A percentile compares a stretch with the other conserved stretches of the same genome.
Evolutionary conservation across 2,797 vertebrate species (phyloP).

Genomic region (Coregonus suidteri): DNA sequence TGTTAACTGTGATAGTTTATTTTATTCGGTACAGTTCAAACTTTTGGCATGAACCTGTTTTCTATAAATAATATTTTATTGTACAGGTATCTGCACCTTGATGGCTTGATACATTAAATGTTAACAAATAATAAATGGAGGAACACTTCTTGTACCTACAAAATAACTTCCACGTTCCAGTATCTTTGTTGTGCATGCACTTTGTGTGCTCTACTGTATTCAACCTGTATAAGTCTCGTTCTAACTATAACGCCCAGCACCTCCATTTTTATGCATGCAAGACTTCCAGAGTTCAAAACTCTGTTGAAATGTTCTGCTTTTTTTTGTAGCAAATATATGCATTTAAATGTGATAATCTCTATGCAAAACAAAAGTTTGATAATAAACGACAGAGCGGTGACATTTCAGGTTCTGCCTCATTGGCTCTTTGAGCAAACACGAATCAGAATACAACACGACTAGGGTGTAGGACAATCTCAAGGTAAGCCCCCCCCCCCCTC

Average conservation of each 20-base stretch:
- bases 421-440: constrained; percentile 99
- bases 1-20: constrained; percentile 10
- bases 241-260: constrained; percentile 30
- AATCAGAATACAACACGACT: constrained; percentile 99
- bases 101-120: constrained; percentile 63
- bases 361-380: constrained; percentile 83
- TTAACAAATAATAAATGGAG: constrained; percentile 61
- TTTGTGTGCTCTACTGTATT: constrained; percentile 53
- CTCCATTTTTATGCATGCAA: constrained; percentile 73
- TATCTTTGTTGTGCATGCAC: constrained; percentile 71
- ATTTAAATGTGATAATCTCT: constrained; percentile 73
- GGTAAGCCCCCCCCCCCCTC: constrained; percentile 81
- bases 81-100: constrained; percentile 58
- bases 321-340: constrained; percentile 56
- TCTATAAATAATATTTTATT: constrained; percentile 53
- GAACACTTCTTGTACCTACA: constrained; percentile 15
- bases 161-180: constrained; percentile 30
- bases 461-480: constrained; percentile 96
- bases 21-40: constrained; percentile 47
- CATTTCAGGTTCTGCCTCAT: constrained; percentile 99
- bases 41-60: constrained; percentile 62
- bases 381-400: constrained; percentile 97
- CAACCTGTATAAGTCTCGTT: constrained; percentile 47
- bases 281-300: constrained; percentile 46
- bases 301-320: constrained; percentile 61